These are phyloP conservation scores for Ladona fulva DNA, from an alignment of 1,140 invertebrate genomes.

Conservation along the genomic window DNA sequence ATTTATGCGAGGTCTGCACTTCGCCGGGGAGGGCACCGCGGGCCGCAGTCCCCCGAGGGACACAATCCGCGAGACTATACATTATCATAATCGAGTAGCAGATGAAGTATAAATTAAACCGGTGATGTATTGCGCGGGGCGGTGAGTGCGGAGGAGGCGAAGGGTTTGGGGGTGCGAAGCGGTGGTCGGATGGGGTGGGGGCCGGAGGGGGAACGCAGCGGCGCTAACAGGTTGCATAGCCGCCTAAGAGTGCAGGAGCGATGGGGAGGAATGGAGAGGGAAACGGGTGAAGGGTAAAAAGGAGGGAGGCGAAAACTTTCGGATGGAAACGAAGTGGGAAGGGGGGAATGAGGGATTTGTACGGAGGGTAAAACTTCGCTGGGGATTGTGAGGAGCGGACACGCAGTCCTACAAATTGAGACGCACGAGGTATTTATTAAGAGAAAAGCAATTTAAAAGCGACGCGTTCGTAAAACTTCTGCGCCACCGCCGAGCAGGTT, in stretches of 20 bases:
- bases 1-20: neutral
- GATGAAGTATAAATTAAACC: neutral
- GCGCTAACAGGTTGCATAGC: constrained; percentile 2
- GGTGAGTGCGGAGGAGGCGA: neutral
- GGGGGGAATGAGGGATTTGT: no score
- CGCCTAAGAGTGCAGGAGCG: neutral
- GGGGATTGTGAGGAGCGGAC: neutral
- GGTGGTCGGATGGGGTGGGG: neutral
- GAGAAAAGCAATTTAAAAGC: no score
- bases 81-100: constrained; percentile 3
- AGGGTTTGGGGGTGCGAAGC: neutral
- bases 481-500: no score
- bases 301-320: no score
- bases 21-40: no score
- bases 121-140: neutral
- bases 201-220: neutral
- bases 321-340: no score
- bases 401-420: neutral
- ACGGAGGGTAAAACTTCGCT: no score
- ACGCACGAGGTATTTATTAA: no score
- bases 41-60: neutral
- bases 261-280: no score
- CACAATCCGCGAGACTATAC: neutral
- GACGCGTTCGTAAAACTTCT: no score
- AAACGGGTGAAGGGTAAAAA: no score